Evolutionary conservation across 2,888 invertebrate genomes (phyloP), one percentile per base, ranked within the genome.

Genomic region (Neoaliturus tenellus): DNA sequence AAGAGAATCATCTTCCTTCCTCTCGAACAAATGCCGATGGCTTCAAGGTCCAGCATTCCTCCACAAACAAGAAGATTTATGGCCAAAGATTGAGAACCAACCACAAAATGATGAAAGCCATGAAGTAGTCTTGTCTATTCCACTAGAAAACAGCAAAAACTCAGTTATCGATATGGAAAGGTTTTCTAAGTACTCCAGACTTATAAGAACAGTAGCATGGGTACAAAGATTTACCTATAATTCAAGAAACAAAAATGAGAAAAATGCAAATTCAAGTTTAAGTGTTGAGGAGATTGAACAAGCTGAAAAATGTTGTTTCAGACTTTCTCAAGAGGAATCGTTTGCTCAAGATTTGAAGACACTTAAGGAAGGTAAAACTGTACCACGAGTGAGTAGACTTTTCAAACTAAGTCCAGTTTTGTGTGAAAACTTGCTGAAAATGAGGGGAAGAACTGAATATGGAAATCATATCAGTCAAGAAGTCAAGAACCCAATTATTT

Each of bases 201-300:
- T 48, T 3, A 48, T 48, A 4, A 48, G 48, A 48, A 48, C 14
- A 10, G n/a, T 48, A 3, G 8, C 48, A 48, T 48, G 48, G 48
- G 48, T 48, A 48, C 48, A 10, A 48, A 12, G 67, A 67, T 67
- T 67, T n/a, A 67, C 20, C 20, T 33, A 67, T 33, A 67, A 67
- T n/a, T 6, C 31, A 31, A 67, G 33, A n/a, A 67, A 67, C 12
- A 67, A 67, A 31, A n/a, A n/a, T n/a, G 12, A 67, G n/a, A 31
- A 67, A 33, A 67, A n/a, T 17, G 3, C 14, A 33, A 20, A 28
- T 28, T 33, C 23, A 31, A 31, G n/a, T 20, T n/a, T 12, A 3
- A 67, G 31, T 31, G 67, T 67, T 31, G 31, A 67, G 23, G 67
- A 67, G 17, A 10, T 67, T 17, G 3, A 67, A n/a, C 3, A 67